Conservation (phyloP, 2,797 vertebrate genomes). For the Philypnodon macrostomus region DNA sequence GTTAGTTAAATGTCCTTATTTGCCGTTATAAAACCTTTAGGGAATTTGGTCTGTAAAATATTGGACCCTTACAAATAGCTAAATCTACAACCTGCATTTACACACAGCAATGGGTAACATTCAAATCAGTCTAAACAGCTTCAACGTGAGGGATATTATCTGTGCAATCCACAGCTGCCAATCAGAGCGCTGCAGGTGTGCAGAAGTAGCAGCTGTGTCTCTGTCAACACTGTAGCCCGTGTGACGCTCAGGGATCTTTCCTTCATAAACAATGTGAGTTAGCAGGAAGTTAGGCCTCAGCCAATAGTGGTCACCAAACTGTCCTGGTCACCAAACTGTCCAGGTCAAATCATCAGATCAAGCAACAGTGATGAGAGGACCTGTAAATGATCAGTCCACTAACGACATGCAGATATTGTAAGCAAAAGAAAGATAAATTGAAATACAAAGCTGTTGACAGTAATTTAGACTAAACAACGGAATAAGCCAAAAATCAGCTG, state of each 20-base stretch:
- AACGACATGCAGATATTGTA: background rate
- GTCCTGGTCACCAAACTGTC: slow-evolving; percentile 8
- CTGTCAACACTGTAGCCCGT: slow-evolving; percentile 17
- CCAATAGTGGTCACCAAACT: slow-evolving; percentile 15
- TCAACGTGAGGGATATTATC: slow-evolving; percentile 46
- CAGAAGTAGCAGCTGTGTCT: slow-evolving; percentile 25
- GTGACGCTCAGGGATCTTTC: slow-evolving; percentile 13
- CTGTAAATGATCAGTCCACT: background rate
- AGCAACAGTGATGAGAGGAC: slow-evolving; percentile 14
- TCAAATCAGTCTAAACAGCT: slow-evolving; percentile 42
- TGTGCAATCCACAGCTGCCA: slow-evolving; percentile 53
- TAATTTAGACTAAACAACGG: too few species aligned
- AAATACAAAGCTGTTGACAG: too few species aligned
- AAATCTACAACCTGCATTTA: slow-evolving; percentile 24
- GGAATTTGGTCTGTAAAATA: too few species aligned
- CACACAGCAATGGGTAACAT: slow-evolving; percentile 36
- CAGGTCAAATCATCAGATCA: background rate
- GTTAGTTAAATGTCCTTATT: too few species aligned
- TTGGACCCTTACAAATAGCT: too few species aligned
- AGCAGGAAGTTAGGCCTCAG: slow-evolving; percentile 13
- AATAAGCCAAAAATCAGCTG: too few species aligned
- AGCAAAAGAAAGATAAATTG: background rate
- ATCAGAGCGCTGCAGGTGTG: slow-evolving; percentile 52
- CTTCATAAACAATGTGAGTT: background rate
- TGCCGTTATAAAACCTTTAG: too few species aligned